Evolutionary conservation across 2,888 invertebrate genomes (phyloP).

Genomic region (Sesia apiformis): DNA sequence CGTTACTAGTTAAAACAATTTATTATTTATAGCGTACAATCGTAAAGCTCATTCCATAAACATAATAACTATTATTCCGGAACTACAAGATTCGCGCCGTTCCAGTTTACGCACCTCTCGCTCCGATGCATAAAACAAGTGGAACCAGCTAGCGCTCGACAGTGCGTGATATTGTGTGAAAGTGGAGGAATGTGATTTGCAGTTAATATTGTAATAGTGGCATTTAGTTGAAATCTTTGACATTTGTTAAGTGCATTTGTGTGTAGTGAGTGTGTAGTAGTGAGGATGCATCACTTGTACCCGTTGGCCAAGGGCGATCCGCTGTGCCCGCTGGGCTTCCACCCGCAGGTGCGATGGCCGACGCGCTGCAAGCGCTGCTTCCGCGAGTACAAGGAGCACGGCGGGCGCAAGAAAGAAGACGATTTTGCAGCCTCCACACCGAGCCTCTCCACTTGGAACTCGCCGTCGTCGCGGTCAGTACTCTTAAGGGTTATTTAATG

Average conservation of each 20-base stretch:
- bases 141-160: not conserved
- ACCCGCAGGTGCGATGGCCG: constrained; percentile 95
- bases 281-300: constrained; percentile 82
- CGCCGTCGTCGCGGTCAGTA: constrained; percentile 70
- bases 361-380: constrained; percentile 95
- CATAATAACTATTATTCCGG: constrained; percentile 17
- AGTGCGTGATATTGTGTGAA: constrained; percentile 14
- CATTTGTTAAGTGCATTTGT: constrained; percentile 65
- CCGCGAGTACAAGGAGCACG: constrained; percentile 94
- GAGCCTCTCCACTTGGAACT: constrained; percentile 80
- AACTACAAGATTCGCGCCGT: not conserved
- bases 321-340: constrained; percentile 92
- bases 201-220: constrained; percentile 26
- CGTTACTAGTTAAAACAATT: constrained; percentile 52
- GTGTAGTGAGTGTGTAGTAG: constrained; percentile 25
- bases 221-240: constrained; percentile 55
- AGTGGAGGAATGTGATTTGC: constrained; percentile 30
- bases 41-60: constrained; percentile 69
- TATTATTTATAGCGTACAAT: constrained; percentile 62
- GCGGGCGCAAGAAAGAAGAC: constrained; percentile 81
- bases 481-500: not conserved
- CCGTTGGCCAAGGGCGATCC: constrained; percentile 90
- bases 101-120: not conserved
- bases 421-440: constrained; percentile 85
- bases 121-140: not conserved